Evolutionary conservation across 2,888 invertebrate genomes (phyloP), one percentile per base, ranked within the genome.

Genomic region (Seladonia tumulorum): DNA sequence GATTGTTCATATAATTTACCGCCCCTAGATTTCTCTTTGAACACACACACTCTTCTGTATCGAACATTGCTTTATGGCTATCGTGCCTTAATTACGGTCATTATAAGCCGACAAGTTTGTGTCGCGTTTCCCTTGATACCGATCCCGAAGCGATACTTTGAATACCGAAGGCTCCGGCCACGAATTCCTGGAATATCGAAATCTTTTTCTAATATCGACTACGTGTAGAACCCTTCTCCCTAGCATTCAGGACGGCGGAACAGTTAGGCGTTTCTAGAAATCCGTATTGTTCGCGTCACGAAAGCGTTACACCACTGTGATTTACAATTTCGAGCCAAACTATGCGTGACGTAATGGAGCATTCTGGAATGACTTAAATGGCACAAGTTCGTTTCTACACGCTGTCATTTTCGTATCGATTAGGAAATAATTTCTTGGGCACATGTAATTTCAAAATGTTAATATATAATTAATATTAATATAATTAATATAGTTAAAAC

Each of bases 81-180:
- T 83, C 72, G 81, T 74, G 47, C 63, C 83, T 86, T 86, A 85
- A 90, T 90, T 84, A 89, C 63, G 75, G 81, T 90, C 80, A 78
- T 90, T 87, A 85, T 75, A 75, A 78, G 42, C 72, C 63, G 80
- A 79, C 79, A 81, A 77, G 18, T 77, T 78, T 12, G 70, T 76
- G 79, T 79, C 70, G 47, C 66, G 79, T 71, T 84, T 68, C 63
- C 79, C 78, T 79, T 77, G 76, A 79, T 72, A 82, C 71, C 42
- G 42, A 25, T 42, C 63, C 60, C 42, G 45, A 39, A 70, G 70
- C 70, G 39, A 73, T 42, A 78, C 77, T 63, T 73, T 57, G 57
- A 76, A 81, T 86, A 83, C 79, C 78, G 49, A 76, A 66, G 72
- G 49, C 35, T 35, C 63, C 68, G 60, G 82, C 16, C 79, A 86